Conservation (phyloP, 2,113 vertebrate genomes). For the Nyctibius bracteatus region DNA sequence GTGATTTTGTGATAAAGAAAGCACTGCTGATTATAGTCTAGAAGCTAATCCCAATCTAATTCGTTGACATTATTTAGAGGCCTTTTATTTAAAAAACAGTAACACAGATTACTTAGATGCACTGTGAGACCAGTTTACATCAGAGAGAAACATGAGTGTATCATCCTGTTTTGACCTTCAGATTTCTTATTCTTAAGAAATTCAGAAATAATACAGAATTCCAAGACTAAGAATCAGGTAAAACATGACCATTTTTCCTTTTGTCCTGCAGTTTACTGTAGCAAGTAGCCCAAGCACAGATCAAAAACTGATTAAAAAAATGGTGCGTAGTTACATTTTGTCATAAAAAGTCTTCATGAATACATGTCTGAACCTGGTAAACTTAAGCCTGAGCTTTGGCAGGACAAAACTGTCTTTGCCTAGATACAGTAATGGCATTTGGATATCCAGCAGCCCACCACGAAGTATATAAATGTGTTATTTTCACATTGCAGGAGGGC, state of each 20-base stretch:
- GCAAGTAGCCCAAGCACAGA: neutral
- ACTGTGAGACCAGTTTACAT: neutral
- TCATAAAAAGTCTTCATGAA: neutral
- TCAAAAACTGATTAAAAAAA: neutral
- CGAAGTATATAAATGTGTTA: neutral
- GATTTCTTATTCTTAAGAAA: neutral
- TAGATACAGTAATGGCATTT: neutral
- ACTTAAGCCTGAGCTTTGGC: neutral
- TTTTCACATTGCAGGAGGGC: fast-evolving
- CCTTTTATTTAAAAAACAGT: neutral
- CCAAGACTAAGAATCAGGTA: neutral
- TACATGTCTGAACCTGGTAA: neutral
- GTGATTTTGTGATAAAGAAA: too few relatives aligned
- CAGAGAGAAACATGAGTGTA: neutral
- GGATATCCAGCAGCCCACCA: neutral
- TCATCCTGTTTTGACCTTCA: neutral
- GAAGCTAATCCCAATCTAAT: neutral
- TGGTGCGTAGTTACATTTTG: neutral
- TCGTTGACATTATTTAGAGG: neutral
- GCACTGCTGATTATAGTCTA: neutral
- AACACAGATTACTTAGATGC: neutral
- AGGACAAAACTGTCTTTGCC: neutral
- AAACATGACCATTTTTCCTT: neutral
- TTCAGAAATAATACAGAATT: neutral
- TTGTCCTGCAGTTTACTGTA: neutral